Base-by-base conservation (phyloP, 2,888 invertebrate genomes). In the Gymnosoma rotundatum region DNA sequence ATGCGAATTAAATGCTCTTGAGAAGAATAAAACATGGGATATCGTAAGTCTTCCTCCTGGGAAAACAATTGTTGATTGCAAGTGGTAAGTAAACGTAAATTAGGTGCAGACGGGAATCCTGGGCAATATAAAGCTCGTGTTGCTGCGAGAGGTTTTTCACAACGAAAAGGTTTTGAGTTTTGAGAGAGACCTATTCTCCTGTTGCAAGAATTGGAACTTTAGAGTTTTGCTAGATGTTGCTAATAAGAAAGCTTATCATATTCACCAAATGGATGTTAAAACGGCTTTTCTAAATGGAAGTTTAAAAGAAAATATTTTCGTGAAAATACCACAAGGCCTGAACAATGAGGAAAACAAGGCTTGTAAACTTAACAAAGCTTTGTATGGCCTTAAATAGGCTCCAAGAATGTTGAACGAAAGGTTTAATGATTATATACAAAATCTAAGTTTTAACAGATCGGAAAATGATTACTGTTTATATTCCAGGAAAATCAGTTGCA, bases 141-240 rank as follows among this genome's bases (percentile, higher is more conserved):
- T 14, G 79, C 87, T 76, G 69, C 75, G 73, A 60, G 61, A 45
- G 66, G 67, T 8, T 67, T 66, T 38, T 42, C 74, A 20, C 73
- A 74, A 32, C 50, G 16, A 1, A 25, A 67, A 12, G 69, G 66
- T 20, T 20, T 70, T 54, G 79, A 79, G n/a, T 48, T 79, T 56
- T 42, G 38, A 72, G n/a, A 14, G 60, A 79, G 56, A 73, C 79
- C 2, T 79, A 64, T 45, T 32, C 48, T 1, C 63, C 64, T 14
- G 73, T 80, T n/a, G 64, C 79, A 14, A 60, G 42, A 52, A 21
- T 69, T 21, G 52, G 36, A 20, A 52, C 78, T 4, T 25, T 4
- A 50, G 63, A 63, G 32, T 60, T 12, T 14, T 78, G n/a, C 14
- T 78, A 38, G 38, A 2, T 38, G 7, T 38, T 38, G 38, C 38